Conservation (phyloP, 2,888 invertebrate genomes). For the Heliconius cydno region DNA sequence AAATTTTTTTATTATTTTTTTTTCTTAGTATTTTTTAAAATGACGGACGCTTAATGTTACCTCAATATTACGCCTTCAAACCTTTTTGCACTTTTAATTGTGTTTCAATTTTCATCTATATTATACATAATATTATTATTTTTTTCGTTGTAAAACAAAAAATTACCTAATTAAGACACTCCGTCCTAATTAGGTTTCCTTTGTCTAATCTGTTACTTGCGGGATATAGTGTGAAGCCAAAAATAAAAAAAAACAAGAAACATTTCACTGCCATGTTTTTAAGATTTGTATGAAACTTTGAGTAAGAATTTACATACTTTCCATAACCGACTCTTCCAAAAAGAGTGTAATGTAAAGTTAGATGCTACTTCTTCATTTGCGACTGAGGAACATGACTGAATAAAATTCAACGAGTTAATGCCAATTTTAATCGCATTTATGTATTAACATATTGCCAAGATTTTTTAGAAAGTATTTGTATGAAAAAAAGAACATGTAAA, state of each 20-base stretch:
- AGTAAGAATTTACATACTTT: neutral
- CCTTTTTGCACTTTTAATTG: too few species aligned
- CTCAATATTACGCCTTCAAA: too few species aligned
- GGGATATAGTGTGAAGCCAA: neutral
- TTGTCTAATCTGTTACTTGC: neutral
- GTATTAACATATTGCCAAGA: slow-evolving; percentile 24
- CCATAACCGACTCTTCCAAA: too few species aligned
- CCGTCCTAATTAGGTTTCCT: neutral
- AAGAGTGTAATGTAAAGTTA: neutral
- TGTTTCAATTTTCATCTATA: too few species aligned
- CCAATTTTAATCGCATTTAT: slow-evolving; percentile 44
- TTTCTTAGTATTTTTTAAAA: too few species aligned
- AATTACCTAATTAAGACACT: too few species aligned
- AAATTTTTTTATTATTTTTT: too few species aligned
- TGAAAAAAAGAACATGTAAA: slow-evolving; percentile 57
- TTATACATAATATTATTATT: too few species aligned
- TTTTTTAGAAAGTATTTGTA: slow-evolving; percentile 35
- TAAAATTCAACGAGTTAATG: slow-evolving; percentile 47
- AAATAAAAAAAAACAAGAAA: neutral
- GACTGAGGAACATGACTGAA: slow-evolving; percentile 47
- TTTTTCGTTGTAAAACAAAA: too few species aligned
- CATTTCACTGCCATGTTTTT: neutral
- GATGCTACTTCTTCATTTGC: slow-evolving; percentile 37
- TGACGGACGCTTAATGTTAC: too few species aligned
- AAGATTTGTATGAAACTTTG: neutral